Conservation (phyloP, 2,888 invertebrate genomes). For the Eulithis testata region DNA sequence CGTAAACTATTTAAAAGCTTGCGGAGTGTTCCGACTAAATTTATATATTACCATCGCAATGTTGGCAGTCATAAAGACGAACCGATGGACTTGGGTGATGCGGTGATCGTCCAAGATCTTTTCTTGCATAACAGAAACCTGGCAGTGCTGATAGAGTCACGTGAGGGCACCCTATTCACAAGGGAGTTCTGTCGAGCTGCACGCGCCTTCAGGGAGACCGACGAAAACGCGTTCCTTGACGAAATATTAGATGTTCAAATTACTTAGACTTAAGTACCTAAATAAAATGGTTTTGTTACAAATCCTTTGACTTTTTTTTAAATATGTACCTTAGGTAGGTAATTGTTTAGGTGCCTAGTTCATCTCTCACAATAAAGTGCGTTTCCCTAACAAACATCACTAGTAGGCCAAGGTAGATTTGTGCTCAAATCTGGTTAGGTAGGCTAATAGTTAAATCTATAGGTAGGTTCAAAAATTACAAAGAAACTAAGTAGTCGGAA, state of each 20-base stretch:
- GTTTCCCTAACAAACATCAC: too few species aligned
- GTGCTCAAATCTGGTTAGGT: too few species aligned
- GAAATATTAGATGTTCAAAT: slow-evolving; percentile 13
- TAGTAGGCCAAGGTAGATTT: too few species aligned
- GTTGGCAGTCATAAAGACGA: not conserved
- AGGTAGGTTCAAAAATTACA: too few species aligned
- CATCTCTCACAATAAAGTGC: not conserved
- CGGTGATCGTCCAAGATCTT: slow-evolving; percentile 14
- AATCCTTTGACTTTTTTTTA: not conserved
- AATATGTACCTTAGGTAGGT: not conserved
- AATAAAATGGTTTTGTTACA: not conserved
- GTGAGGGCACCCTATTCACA: not conserved
- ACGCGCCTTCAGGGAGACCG: not conserved
- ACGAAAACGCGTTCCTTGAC: slow-evolving; percentile 8
- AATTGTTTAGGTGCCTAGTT: not conserved
- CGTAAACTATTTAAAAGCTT: slow-evolving; percentile 11
- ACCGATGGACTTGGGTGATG: slow-evolving; percentile 5
- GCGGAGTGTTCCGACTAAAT: slow-evolving; percentile 11
- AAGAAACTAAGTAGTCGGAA: too few species aligned
- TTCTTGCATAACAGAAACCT: slow-evolving; percentile 16
- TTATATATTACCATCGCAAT: slow-evolving; percentile 13
- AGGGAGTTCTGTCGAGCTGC: slow-evolving; percentile 7
- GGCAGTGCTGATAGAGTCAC: not conserved
- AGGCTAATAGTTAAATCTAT: too few species aligned
- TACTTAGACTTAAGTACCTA: not conserved